Base-by-base conservation (phyloP, 2,113 vertebrate species). In the Zapus hudsonius region DNA sequence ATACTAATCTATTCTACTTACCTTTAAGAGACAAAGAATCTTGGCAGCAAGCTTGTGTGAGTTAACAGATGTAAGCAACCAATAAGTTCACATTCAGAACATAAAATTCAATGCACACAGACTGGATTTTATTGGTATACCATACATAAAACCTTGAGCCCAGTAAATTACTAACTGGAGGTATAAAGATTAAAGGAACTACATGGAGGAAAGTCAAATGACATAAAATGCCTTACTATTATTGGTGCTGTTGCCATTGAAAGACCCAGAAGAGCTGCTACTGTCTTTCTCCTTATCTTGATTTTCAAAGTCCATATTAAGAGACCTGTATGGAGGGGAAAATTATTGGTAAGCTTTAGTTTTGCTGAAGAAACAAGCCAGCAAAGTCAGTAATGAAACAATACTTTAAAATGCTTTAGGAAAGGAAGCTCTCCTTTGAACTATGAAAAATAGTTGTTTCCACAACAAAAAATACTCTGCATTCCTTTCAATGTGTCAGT, bases 241-340 rank as follows among this genome's bases (percentile, higher is more conserved):
- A 98, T 99, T 99, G 97, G 99, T 98, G 98, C 98, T 99, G 98
- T 98, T 98, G 98, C 99, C 98, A 96, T 98, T 99, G 97, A 99
- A 99, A 88, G 98, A 97, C 89, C 98, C 98, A 85, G 98, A 70
- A 4, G 98, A 29, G 42, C 98, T 98, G 97, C 98, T 99, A 55
- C 95, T 99, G 92, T 99, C 99, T 96, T 99, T 99, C 97, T 99
- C 99, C 95, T 99, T 99, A 96, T 99, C 99, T 98, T 99, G 99
- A 98, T 99, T 99, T 98, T 99, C 99, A 98, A 99, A 99, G 98
- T 99, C 99, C 99, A 99, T 99, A 97, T 99, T 99, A 98, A 99
- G 99, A 96, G 99, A 99, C 97, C 99, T 99, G 98, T 85, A 97
- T 52, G 12, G 72, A 38, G 80, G 95, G 92, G 80, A 92, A 96